Evolutionary conservation across 2,113 vertebrate species (phyloP).

Genomic region (Emydocephalus ijimae): DNA sequence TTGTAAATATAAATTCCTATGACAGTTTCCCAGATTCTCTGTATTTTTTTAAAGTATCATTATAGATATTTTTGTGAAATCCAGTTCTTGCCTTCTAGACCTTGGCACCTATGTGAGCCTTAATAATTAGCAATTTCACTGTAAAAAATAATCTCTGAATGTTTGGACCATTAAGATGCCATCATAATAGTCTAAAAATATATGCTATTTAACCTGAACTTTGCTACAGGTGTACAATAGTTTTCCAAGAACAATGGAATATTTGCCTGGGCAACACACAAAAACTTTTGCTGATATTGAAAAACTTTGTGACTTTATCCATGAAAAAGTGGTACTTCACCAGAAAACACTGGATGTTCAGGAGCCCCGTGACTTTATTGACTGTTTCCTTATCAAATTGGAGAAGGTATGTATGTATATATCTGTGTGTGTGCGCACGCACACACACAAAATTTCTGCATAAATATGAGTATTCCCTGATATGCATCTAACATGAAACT

Average conservation of each 20-base stretch:
- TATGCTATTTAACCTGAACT: not conserved
- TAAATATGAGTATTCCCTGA: not conserved
- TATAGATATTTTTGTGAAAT: not conserved
- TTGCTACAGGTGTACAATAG: conserved; percentile 55
- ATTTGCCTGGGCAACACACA: conserved; percentile 57
- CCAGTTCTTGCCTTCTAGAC: not conserved
- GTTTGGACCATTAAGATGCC: not conserved
- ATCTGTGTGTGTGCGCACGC: not conserved
- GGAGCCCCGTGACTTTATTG: conserved; percentile 62
- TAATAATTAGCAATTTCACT: not conserved
- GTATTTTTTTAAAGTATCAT: not conserved
- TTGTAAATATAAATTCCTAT: not conserved
- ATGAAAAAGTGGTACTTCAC: conserved; percentile 43
- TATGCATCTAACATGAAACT: not conserved
- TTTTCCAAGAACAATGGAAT: conserved; percentile 57
- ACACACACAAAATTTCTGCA: not conserved
- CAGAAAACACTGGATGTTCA: conserved; percentile 50
- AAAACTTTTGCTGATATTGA: conserved; percentile 36
- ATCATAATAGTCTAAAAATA: not conserved
- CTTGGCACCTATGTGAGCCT: not conserved
- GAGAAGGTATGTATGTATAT: conserved; percentile 54
- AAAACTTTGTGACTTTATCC: conserved; percentile 53
- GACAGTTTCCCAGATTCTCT: not conserved
- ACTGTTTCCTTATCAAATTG: conserved; percentile 57
- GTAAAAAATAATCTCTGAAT: not conserved